Evolutionary conservation across 2,888 invertebrate species (phyloP).

Genomic region (Tachystola acroxantha): DNA sequence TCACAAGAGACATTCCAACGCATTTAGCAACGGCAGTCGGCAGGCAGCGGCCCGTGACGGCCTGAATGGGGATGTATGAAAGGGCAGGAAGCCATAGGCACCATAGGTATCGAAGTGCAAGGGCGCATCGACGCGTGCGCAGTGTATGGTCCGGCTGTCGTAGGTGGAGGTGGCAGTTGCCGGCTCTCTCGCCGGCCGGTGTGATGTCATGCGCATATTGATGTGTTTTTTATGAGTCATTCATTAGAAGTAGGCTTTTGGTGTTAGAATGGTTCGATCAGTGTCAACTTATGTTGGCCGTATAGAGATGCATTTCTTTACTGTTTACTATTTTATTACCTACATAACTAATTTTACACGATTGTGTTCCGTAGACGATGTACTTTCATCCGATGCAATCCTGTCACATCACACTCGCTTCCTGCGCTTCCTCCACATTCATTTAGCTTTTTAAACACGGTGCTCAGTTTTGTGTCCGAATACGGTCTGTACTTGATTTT

Average conservation of each 20-base stretch:
- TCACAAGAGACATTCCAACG: conserved; percentile 27
- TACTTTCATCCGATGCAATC: too few species aligned
- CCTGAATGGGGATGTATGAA: conserved; percentile 53
- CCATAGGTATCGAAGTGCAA: conserved; percentile 44
- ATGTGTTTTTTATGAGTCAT: conserved; percentile 1
- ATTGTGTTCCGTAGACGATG: too few species aligned
- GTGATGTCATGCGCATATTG: conserved; percentile 1
- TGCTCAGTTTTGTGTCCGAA: too few species aligned
- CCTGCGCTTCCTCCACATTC: too few species aligned
- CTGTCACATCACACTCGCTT: too few species aligned
- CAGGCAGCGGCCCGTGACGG: conserved; percentile 45
- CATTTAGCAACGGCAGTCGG: conserved; percentile 34
- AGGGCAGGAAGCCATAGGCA: conserved; percentile 47
- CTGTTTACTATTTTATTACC: too few species aligned
- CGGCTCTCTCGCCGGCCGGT: not conserved
- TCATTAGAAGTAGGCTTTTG: not conserved
- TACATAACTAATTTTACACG: too few species aligned
- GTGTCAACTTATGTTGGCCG: too few species aligned
- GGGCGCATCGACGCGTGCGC: conserved; percentile 38
- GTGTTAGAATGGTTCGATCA: not conserved
- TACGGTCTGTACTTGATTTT: too few species aligned
- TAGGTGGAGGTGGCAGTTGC: not conserved
- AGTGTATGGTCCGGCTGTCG: not conserved
- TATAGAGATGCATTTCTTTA: too few species aligned
- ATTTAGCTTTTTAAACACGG: too few species aligned